Base-by-base conservation (phyloP, 2,797 vertebrate genomes). In the Enteromius viviparus region DNA sequence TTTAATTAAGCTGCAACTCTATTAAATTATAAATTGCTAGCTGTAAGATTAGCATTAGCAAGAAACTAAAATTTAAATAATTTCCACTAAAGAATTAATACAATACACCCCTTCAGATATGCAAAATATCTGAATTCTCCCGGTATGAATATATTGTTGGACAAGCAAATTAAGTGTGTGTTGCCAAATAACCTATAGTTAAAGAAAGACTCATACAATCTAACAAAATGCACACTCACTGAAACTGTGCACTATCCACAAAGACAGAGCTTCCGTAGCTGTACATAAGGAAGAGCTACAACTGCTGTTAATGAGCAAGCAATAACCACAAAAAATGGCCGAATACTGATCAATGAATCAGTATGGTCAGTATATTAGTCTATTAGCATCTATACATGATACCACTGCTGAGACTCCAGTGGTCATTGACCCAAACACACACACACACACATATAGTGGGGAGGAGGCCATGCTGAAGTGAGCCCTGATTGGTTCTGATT, bases 401-500 rank as follows among this genome's bases (percentile, higher is more conserved):
- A 11, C 23, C 58, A 60, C 4, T 26, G 26, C 26, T 15, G 26
- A 76, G n/a, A 49, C 42, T 29, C 15, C 14, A 58, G 47, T n/a
- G 71, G 40, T 17, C n/a, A 76, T 7, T 74, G 29, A 74, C 71
- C 17, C 47, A 53, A 32, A 37, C 64, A 37, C 32, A 65, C 62
- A 32, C 26, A 62, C 17, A 12, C 64, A 21, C 8, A 5, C n/a
- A n/a, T n/a, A n/a, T n/a, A n/a, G 23, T 29, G 23, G 37, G 34
- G 15, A 3, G 11, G 19, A 49, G 60, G 58, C 60, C 45, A 0
- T 26, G 21, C 4, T 53, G 32, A 66, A 78, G 49, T 69, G 32
- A 69, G 10, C 62, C 40, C 60, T 65, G 34, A 75, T 72, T 42
- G 47, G 76, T 42, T 51, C 58, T 60, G 47, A 80, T 40, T 55